Evolutionary conservation across 2,888 invertebrate species (phyloP), one percentile per base, ranked within the genome.

Genomic region (Koerneria pararmatus): DNA sequence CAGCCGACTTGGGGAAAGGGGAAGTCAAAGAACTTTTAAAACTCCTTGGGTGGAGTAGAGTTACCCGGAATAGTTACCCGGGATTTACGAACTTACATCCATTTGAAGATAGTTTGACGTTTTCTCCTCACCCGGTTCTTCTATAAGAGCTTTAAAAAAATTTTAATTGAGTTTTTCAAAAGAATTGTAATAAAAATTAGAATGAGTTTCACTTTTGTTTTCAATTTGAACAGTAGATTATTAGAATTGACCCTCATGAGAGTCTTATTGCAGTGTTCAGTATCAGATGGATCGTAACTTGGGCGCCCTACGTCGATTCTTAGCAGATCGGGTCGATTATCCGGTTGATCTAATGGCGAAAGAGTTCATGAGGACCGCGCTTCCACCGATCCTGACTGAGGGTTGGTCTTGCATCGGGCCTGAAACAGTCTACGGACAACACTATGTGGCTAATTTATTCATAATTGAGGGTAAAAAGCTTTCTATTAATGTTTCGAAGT

Each of bases 341-440:
- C 91, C 91, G 22, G 91, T 91, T 1, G 97, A 97, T 85, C 89
- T 90, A 84, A 87, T 95, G 87, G 91, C 90, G 1, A 91, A 90
- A 78, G 88, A 89, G 74, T 92, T 90, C 80, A 90, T 93, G 82
- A 89, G 91, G 79, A 91, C 91, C 84, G 91, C 91, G 3, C 85
- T 97, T 65, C 95, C 97, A 0, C 95, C 95, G 0, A 87, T 89
- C 46, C 71, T 82, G 35, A 77, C 78, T 11, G 68, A 66, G 2
- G 68, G 75, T 75, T 49, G 46, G 62, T 48, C n/a, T n/a, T n/a
- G n/a, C n/a, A 41, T 19, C 46, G 46, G 46, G 46, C 46, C 11
- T 41, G 46, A 15, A 41, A 41, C 19, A 19, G 46, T n/a, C n/a
- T n/a, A n/a, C n/a, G 22, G 11, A n/a, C 8, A n/a, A 1, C 34